Evolutionary conservation across 2,113 vertebrate genomes (phyloP).

Genomic region (Oenanthe melanoleuca): DNA sequence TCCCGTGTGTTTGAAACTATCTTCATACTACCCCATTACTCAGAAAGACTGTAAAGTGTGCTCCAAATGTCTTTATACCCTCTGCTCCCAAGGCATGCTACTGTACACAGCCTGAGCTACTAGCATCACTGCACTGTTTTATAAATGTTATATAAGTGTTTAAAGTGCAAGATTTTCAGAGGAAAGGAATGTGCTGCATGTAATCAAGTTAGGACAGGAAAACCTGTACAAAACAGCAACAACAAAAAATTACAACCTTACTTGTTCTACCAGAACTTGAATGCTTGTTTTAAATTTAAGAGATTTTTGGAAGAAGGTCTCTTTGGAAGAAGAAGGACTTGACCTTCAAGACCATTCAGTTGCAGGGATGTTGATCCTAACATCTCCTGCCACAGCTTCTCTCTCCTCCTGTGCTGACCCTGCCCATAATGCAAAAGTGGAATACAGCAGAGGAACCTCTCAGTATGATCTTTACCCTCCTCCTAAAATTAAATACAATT

Average conservation of each 20-base stretch:
- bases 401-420: neutral
- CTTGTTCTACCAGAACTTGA: neutral
- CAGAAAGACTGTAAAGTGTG: neutral
- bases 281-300: neutral
- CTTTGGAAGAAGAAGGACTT: neutral
- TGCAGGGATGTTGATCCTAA: neutral
- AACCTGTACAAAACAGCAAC: neutral
- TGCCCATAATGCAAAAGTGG: neutral
- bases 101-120: neutral
- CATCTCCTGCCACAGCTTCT: neutral
- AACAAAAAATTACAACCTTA: neutral
- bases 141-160: neutral
- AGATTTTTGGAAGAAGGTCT: neutral
- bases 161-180: neutral
- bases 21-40: neutral
- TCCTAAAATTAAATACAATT: neutral
- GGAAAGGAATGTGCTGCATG: neutral
- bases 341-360: neutral
- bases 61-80: neutral
- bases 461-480: neutral
- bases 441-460: neutral
- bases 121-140: neutral
- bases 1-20: neutral
- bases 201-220: neutral
- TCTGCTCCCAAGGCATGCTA: neutral